Percentiles rank a stretch among this genome's conserved stretches.
These are phyloP conservation scores for Cuniculus paca DNA, from an alignment of 2,797 vertebrate species.

Conservation along the genomic window DNA sequence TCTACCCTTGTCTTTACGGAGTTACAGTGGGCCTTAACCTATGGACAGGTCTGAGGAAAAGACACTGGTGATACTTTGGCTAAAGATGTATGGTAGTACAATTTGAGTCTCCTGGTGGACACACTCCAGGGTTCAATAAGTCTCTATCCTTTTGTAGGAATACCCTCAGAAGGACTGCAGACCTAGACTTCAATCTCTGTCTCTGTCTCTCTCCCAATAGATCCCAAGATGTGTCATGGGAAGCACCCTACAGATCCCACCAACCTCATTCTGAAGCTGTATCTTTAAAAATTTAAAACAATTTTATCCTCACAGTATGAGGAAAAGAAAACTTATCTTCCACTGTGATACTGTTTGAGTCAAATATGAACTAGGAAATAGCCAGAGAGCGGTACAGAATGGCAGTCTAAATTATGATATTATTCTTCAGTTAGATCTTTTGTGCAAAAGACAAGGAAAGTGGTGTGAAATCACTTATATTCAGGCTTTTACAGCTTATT, in stretches of 20 bases:
- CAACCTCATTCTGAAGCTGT: background rate
- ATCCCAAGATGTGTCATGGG: background rate
- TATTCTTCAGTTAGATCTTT: background rate
- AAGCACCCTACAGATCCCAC: background rate
- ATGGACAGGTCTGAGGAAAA: background rate
- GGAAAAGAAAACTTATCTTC: too few species aligned
- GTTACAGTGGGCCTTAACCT: background rate
- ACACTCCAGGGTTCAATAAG: background rate
- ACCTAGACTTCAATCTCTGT: background rate
- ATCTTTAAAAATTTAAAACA: background rate
- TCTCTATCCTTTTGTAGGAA: background rate
- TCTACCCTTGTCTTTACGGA: background rate
- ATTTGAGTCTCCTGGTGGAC: background rate
- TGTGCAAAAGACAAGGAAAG: background rate
- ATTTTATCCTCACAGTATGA: background rate
- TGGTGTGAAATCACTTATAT: background rate
- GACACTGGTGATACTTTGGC: background rate
- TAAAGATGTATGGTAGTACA: background rate
- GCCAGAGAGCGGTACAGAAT: background rate
- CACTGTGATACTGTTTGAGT: background rate
- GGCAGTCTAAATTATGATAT: background rate
- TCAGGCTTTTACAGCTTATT: background rate
- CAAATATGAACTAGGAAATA: background rate
- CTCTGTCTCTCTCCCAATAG: background rate
- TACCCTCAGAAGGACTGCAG: background rate